Conservation (phyloP, 2,113 vertebrate species). For the Cyrtonyx montezumae region DNA sequence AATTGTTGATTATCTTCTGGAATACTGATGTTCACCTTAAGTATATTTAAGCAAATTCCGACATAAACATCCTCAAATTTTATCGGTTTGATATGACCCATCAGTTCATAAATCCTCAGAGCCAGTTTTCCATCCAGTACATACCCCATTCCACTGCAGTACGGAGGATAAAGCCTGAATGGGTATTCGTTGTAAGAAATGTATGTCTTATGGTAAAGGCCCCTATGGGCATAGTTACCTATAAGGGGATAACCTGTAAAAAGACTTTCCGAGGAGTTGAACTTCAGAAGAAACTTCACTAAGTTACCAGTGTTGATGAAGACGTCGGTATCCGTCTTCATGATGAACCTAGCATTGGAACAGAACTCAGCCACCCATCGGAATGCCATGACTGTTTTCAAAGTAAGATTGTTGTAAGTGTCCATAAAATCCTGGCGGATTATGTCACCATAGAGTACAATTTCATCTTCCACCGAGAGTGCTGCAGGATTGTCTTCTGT, state of each 20-base stretch:
- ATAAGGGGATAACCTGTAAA: slow-evolving; percentile 74
- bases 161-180: slow-evolving; percentile 71
- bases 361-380: slow-evolving; percentile 77
- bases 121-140: slow-evolving; percentile 73
- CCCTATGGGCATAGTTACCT: slow-evolving; percentile 46
- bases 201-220: slow-evolving; percentile 24
- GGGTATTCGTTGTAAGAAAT: slow-evolving; percentile 76
- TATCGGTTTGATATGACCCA: slow-evolving; percentile 74
- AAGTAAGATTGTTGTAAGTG: slow-evolving; percentile 74
- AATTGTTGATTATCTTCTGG: slow-evolving; percentile 68
- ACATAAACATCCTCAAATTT: slow-evolving; percentile 80
- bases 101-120: slow-evolving; percentile 70
- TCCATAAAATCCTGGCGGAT: slow-evolving; percentile 76
- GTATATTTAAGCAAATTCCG: slow-evolving; percentile 75
- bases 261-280: slow-evolving; percentile 62
- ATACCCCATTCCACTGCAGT: slow-evolving; percentile 76
- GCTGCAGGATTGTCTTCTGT: background rate
- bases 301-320: slow-evolving; percentile 77
- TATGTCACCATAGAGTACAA: slow-evolving; percentile 73
- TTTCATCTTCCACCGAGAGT: slow-evolving; percentile 72
- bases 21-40: slow-evolving; percentile 68
- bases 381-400: slow-evolving; percentile 80
- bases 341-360: slow-evolving; percentile 63
- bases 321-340: slow-evolving; percentile 75
- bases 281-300: slow-evolving; percentile 69